These are phyloP conservation scores for Caenorhabditis latens DNA, from an alignment of 1,140 invertebrate species.

Conservation along the genomic window DNA sequence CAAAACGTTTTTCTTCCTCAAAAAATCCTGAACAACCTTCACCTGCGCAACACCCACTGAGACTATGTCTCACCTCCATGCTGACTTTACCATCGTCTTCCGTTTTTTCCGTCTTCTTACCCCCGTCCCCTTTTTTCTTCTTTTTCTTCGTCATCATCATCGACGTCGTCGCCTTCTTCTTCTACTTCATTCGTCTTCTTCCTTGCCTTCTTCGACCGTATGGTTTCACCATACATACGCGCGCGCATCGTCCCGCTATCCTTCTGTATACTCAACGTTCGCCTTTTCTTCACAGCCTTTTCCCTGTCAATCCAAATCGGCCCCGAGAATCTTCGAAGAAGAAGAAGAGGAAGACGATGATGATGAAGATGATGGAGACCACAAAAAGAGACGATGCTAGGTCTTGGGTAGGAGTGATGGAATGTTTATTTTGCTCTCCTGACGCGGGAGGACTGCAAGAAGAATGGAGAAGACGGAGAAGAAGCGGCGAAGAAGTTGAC, in stretches of 20 bases:
- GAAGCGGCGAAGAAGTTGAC: constrained; percentile 30
- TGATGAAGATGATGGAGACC: background rate
- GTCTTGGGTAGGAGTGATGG: background rate
- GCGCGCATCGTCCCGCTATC: background rate
- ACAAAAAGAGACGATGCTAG: too few relatives aligned
- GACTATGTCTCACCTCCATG: background rate
- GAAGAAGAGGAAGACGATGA: constrained; percentile 15
- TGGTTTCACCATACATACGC: background rate
- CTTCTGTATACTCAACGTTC: background rate
- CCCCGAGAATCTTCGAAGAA: constrained; percentile 37
- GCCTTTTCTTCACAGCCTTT: background rate
- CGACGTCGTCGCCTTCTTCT: constrained; percentile 7
- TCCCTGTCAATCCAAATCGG: constrained; percentile 18
- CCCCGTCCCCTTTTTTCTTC: background rate
- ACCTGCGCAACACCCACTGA: background rate
- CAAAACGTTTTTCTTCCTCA: background rate
- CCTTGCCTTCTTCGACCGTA: too few relatives aligned
- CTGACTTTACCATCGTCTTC: background rate
- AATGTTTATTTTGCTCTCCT: constrained; percentile 54
- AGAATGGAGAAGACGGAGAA: constrained; percentile 39
- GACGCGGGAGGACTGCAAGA: constrained; percentile 8
- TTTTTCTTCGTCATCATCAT: constrained; percentile 6
- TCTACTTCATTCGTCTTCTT: background rate
- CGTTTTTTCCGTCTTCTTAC: background rate
- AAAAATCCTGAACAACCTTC: background rate